Base-by-base conservation (phyloP, 2,797 vertebrate species). In the Anguilla megastoma region DNA sequence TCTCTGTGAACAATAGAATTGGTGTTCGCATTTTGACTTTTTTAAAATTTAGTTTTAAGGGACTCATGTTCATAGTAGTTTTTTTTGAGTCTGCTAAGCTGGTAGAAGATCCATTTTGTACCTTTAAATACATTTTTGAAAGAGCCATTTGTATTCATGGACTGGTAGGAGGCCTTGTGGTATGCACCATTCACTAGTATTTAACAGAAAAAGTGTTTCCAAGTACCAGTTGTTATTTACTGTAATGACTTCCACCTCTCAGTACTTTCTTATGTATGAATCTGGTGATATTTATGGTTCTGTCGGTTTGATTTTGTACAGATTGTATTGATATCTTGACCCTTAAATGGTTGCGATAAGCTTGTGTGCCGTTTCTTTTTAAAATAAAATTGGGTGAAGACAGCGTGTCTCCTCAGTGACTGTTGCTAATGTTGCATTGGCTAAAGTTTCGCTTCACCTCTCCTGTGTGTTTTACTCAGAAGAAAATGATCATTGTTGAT, bases 301-400 rank as follows among this genome's bases (percentile, higher is more conserved):
- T 82, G 79, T 82, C 79, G n/a, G 79, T 82, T 82, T 82, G 45
- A 82, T 18, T 82, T 82, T 82, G 79, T 82, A 82, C 79, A 82
- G 79, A 50, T 82, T 82, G 41, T 82, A 82, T 82, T 76, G 74
- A 41, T 82, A 82, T 82, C 41, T 82, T 82, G 79, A 82, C 41
- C 9, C 33, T 76, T 76, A 76, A 82, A 82, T 82, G 79, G 79
- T 82, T 82, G 79, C 45, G 79, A 82, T 82, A n/a, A 82, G 45
- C 79, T 48, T n/a, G 27, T 82, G 79, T 82, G 79, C 41, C 16
- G 18, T 50, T 82, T 82, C 79, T 82, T 82, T 82, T 82, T 82
- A 82, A 80, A 82, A 82, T 82, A 82, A 82, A 82, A 48, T n/a
- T 82, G 41, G 14, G 74, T 48, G 79, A 48, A 9, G 79, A 50